Conservation (phyloP, 2,888 invertebrate genomes). For the Macropis europaea region DNA sequence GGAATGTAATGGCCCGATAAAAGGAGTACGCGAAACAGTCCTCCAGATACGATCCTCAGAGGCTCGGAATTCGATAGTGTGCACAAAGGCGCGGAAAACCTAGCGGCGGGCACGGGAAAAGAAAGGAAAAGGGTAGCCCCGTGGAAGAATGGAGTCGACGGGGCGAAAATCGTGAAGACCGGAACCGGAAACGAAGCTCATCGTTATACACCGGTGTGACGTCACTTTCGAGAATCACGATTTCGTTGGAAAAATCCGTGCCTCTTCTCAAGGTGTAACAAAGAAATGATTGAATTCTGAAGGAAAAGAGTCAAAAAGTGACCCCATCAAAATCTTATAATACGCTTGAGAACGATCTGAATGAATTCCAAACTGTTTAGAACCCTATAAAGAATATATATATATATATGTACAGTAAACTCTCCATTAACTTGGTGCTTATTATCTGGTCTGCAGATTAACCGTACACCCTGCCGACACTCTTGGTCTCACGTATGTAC, state of each 20-base stretch:
- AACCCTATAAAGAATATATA: no score
- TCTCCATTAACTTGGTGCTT: no score
- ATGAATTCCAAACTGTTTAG: no score
- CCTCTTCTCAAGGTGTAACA: no score
- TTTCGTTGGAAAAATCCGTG: background rate
- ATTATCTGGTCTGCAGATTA: no score
- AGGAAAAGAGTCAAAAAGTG: no score
- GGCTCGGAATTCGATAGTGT: slow-evolving; percentile 5
- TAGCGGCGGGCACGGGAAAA: background rate
- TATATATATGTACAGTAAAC: no score
- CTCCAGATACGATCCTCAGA: background rate
- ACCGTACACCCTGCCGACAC: no score
- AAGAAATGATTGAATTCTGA: no score
- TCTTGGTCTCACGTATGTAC: no score
- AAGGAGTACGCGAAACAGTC: background rate
- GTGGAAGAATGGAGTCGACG: slow-evolving; percentile 72
- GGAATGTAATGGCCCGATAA: background rate
- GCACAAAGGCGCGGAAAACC: slow-evolving; percentile 15
- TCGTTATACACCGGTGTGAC: slow-evolving; percentile 66
- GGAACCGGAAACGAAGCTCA: slow-evolving; percentile 74
- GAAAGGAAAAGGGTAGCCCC: background rate
- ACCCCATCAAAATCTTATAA: no score
- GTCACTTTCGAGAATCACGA: slow-evolving; percentile 37
- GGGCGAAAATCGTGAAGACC: slow-evolving; percentile 73
- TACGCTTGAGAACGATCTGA: no score